Conservation (phyloP, 2,113 vertebrate genomes). For the Engystomops pustulosus region DNA sequence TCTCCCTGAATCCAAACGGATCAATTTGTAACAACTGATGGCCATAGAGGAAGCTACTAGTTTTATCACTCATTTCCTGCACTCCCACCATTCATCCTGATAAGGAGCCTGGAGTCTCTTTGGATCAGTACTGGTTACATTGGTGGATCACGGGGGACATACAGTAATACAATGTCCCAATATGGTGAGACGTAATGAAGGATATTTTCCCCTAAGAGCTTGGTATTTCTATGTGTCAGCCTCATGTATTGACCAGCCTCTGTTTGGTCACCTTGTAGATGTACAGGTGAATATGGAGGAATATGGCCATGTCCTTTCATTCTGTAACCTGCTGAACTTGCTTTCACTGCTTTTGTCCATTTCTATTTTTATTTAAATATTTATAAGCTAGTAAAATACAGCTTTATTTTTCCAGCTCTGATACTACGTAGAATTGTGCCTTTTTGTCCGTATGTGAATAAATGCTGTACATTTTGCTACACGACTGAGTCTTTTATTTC, state of each 20-base stretch:
- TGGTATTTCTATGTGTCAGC: not conserved
- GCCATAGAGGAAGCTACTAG: not conserved
- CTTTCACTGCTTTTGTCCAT: conserved; percentile 32
- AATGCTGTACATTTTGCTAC: conserved; percentile 87
- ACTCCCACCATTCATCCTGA: not conserved
- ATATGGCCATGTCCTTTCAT: conserved; percentile 80
- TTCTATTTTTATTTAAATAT: conserved; percentile 79
- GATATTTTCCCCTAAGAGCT: not conserved
- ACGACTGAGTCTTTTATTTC: conserved; percentile 39
- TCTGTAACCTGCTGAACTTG: conserved; percentile 68
- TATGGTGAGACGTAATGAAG: too few relatives aligned
- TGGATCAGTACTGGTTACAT: too few relatives aligned
- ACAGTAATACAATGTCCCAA: too few relatives aligned
- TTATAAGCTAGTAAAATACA: conserved; percentile 85
- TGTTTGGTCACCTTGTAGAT: not conserved
- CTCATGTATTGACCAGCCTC: not conserved
- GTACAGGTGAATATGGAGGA: conserved; percentile 10
- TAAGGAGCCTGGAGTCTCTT: not conserved
- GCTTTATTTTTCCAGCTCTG: conserved; percentile 84
- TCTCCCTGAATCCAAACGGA: too few relatives aligned
- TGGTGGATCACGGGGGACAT: too few relatives aligned
- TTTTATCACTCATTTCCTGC: too few relatives aligned
- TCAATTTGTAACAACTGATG: too few relatives aligned
- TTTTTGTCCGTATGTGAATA: conserved; percentile 87
- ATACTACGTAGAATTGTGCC: conserved; percentile 85